Conservation (phyloP, 1,140 invertebrate species). For the Drosophila kohkoa region DNA sequence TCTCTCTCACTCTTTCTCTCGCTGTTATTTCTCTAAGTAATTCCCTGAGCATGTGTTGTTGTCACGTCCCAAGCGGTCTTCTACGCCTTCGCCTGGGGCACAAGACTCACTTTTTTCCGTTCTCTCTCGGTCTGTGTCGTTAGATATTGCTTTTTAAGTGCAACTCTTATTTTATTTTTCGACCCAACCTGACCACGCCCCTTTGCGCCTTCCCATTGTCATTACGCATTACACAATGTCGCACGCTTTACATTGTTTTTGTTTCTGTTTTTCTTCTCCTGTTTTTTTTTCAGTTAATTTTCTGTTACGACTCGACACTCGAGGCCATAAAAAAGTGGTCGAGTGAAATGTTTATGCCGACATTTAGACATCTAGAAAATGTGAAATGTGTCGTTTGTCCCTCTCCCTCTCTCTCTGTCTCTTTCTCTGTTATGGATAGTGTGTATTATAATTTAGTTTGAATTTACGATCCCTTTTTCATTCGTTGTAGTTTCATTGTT, state of each 20-base stretch:
- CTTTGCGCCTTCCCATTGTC: constrained; percentile 7
- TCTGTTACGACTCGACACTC: constrained; percentile 12
- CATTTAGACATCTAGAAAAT: constrained; percentile 39
- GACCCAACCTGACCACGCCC: constrained; percentile 12
- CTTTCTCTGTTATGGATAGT: neutral
- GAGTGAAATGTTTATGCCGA: constrained; percentile 55
- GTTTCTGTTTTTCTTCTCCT: neutral
- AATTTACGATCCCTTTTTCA: constrained; percentile 38
- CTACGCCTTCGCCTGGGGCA: neutral
- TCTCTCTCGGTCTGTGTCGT: neutral
- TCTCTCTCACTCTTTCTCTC: neutral
- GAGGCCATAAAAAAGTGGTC: constrained; percentile 25
- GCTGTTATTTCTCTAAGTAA: neutral
- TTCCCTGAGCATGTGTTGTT: constrained; percentile 33
- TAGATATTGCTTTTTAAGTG: constrained; percentile 50
- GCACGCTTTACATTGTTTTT: constrained; percentile 32
- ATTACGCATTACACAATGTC: constrained; percentile 49
- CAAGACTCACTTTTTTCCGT: too few species aligned
- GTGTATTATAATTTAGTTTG: constrained; percentile 28
- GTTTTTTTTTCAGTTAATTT: constrained; percentile 14
- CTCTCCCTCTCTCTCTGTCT: constrained; percentile 1
- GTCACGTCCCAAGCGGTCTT: constrained; percentile 31
- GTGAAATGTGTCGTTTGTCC: constrained; percentile 24
- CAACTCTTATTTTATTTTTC: constrained; percentile 24
- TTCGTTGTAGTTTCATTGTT: neutral